Base-by-base conservation (phyloP, 2,888 invertebrate species). In the Theodoxus fluviatilis region DNA sequence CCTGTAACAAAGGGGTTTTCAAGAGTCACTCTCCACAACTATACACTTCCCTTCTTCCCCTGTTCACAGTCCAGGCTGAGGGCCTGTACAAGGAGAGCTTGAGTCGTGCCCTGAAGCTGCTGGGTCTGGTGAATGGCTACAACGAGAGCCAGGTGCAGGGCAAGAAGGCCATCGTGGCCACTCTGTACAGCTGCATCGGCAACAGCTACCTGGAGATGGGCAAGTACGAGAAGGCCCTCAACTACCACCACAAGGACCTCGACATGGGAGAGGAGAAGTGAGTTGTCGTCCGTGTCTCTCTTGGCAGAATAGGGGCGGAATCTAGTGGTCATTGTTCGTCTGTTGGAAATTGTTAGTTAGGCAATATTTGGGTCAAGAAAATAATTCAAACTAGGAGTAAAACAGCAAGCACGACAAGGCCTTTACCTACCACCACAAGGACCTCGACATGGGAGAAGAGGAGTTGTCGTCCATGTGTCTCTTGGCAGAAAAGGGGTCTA, bases 151-250 rank as follows among this genome's bases (percentile, higher is more conserved):
- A 84, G 35, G 71, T 84, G 43, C 74, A 78, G 31, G 84, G 85
- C 71, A 81, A 78, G 75, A 74, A 77, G 63, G 81, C 82, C 57
- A 76, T 86, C n/a, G 70, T 80, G 1, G 83, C 84, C 35, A 84
- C 81, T 71, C 70, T 86, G 31, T 78, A 85, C 77, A 85, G 83
- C 70, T 79, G 76, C 69, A 81, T 84, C 43, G 85, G 84, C 22
- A 84, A 84, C 70, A 81, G 82, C 6, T 78, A 80, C 59, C 75
- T 85, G 33, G 84, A 84, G 70, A 65, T 83, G 73, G 81, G 77
- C 37, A 77, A 80, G 49, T 79, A 78, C 28, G 78, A 80, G 37
- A 74, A 74, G 57, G 80, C 86, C 18, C 74, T 82, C 66, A 78
- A 80, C 31, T 77, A 81, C 65, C 85, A 85, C 72, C 71, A 81